Percentiles rank a stretch among this genome's conserved stretches.
Evolutionary conservation across 2,888 invertebrate species (phyloP).

Genomic region (Myathropa florea): DNA sequence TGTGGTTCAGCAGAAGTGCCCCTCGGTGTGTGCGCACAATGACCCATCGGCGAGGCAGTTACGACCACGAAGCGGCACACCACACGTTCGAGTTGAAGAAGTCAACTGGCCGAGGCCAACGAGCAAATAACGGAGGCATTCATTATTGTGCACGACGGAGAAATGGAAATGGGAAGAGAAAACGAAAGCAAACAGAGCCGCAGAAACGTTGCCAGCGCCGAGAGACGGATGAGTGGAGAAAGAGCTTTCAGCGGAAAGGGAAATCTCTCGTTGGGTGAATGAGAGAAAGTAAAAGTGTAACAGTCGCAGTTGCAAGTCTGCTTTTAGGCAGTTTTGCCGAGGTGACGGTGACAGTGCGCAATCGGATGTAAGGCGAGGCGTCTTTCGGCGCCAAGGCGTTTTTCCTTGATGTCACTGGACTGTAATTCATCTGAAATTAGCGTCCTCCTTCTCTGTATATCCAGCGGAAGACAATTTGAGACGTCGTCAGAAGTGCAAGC

Average conservation of each 20-base stretch:
- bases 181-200: background rate
- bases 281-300: slow-evolving; percentile 40
- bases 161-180: slow-evolving; percentile 33
- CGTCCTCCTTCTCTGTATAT: no score
- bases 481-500: background rate
- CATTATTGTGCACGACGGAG: slow-evolving; percentile 13
- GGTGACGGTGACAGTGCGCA: no score
- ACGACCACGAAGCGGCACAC: no score
- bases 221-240: background rate
- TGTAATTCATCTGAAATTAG: background rate
- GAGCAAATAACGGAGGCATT: slow-evolving; percentile 5
- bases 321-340: slow-evolving; percentile 57
- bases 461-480: no score
- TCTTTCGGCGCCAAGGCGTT: no score
- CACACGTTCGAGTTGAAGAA: slow-evolving; percentile 29
- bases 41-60: no score
- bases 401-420: no score
- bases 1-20: slow-evolving; percentile 5
- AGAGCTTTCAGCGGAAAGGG: slow-evolving; percentile 41
- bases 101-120: slow-evolving; percentile 16
- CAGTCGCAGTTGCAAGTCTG: slow-evolving; percentile 25
- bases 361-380: no score
- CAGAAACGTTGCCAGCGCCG: background rate
- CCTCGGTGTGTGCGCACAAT: slow-evolving; percentile 26
- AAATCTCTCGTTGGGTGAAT: slow-evolving; percentile 3